These are phyloP conservation scores for Onychomys torridus DNA, from an alignment of 2,797 vertebrate species.

Conservation along the genomic window DNA sequence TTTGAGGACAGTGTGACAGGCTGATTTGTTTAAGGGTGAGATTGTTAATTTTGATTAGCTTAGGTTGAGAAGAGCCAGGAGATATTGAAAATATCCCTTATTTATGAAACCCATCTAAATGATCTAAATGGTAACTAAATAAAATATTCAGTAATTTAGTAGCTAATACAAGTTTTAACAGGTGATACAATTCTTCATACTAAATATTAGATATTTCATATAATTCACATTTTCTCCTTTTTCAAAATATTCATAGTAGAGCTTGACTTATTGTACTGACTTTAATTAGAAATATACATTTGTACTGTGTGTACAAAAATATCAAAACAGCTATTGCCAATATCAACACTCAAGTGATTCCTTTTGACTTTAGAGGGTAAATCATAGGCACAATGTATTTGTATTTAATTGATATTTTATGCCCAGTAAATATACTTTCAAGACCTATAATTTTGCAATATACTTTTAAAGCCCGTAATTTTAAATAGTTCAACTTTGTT, in stretches of 20 bases:
- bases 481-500: slow-evolving; percentile 61
- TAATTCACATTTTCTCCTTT: neutral
- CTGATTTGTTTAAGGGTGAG: neutral
- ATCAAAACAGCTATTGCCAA: neutral
- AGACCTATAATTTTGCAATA: neutral
- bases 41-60: neutral
- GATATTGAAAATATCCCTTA: neutral
- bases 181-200: neutral
- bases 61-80: neutral
- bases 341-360: neutral
- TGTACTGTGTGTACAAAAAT: neutral
- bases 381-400: slow-evolving; percentile 30
- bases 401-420: neutral
- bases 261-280: neutral
- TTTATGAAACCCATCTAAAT: neutral
- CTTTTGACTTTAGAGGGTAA: slow-evolving; percentile 26
- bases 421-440: neutral
- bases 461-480: slow-evolving; percentile 10
- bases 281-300: neutral
- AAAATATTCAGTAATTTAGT: slow-evolving; percentile 10
- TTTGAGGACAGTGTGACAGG: neutral
- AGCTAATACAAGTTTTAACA: neutral
- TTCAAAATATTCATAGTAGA: neutral
- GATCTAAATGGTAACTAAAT: neutral
- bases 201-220: neutral